phyloP scores from a whole-genome alignment of 2,113 vertebrate genomes.

The Hyla sarda region DNA sequence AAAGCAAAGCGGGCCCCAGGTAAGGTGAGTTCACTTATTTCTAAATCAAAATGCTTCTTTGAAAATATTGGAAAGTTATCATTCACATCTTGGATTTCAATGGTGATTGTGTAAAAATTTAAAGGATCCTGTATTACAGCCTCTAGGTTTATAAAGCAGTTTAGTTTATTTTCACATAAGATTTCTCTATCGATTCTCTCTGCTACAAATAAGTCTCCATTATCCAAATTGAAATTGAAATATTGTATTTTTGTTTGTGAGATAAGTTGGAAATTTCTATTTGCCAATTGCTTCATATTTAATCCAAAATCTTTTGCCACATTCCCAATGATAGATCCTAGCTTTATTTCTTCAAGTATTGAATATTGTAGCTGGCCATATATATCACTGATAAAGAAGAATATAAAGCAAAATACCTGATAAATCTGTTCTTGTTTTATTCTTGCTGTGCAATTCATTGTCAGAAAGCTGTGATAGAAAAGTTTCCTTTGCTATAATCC shows the following conservation, averaged over 20 bases:
- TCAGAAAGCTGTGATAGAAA: not conserved
- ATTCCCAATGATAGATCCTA: slow-evolving; percentile 68
- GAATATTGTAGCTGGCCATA: slow-evolving; percentile 65
- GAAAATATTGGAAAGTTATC: slow-evolving; percentile 75
- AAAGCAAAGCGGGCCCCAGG: slow-evolving; percentile 70
- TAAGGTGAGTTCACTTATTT: slow-evolving; percentile 68
- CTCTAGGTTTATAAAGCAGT: slow-evolving; percentile 74
- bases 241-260: slow-evolving; percentile 60
- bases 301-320: slow-evolving; percentile 68
- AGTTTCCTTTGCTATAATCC: not conserved
- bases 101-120: slow-evolving; percentile 71
- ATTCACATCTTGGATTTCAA: slow-evolving; percentile 77
- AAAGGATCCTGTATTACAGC: slow-evolving; percentile 77
- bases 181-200: slow-evolving; percentile 72
- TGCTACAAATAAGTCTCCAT: slow-evolving; percentile 69
- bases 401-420: slow-evolving; percentile 54
- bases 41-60: slow-evolving; percentile 63
- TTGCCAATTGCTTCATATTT: slow-evolving; percentile 57
- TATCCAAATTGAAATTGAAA: slow-evolving; percentile 61
- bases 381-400: not conserved
- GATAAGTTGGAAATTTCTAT: slow-evolving; percentile 62
- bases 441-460: not conserved
- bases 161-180: slow-evolving; percentile 58
- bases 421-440: not conserved
- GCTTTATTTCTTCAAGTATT: slow-evolving; percentile 69